These are phyloP conservation scores for Cryptotis parvus DNA, from an alignment of 2,113 vertebrate genomes.

Conservation along the genomic window DNA sequence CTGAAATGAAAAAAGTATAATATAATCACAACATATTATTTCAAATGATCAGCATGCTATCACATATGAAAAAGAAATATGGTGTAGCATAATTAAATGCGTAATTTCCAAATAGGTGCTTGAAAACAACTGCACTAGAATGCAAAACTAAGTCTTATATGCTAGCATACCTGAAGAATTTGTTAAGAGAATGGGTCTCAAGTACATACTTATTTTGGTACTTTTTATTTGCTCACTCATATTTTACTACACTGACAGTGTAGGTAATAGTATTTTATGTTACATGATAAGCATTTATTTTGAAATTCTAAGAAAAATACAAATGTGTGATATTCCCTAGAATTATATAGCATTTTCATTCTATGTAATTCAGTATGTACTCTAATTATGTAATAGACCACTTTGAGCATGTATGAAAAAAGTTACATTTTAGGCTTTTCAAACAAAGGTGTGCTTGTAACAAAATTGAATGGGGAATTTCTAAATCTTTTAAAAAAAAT, in stretches of 20 bases:
- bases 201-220: background rate
- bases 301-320: conserved; percentile 38
- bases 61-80: background rate
- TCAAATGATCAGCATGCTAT: conserved; percentile 6
- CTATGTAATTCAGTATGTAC: background rate
- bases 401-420: background rate
- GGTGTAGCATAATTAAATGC: conserved; percentile 23
- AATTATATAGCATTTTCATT: background rate
- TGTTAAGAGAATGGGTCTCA: conserved; percentile 20
- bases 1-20: conserved; percentile 56
- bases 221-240: conserved; percentile 13
- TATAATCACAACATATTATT: conserved; percentile 2
- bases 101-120: conserved; percentile 1
- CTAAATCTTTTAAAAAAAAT: conserved; percentile 14
- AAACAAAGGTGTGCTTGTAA: background rate
- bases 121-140: background rate
- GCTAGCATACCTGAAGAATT: background rate
- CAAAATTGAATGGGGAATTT: background rate
- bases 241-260: background rate
- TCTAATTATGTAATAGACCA: background rate
- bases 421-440: background rate
- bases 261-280: conserved; percentile 12
- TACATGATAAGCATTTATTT: conserved; percentile 10
- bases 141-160: conserved; percentile 20
- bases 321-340: background rate